These are phyloP conservation scores for Tenebrosternarchus preto DNA, from an alignment of 2,113 vertebrate species.

Conservation along the genomic window DNA sequence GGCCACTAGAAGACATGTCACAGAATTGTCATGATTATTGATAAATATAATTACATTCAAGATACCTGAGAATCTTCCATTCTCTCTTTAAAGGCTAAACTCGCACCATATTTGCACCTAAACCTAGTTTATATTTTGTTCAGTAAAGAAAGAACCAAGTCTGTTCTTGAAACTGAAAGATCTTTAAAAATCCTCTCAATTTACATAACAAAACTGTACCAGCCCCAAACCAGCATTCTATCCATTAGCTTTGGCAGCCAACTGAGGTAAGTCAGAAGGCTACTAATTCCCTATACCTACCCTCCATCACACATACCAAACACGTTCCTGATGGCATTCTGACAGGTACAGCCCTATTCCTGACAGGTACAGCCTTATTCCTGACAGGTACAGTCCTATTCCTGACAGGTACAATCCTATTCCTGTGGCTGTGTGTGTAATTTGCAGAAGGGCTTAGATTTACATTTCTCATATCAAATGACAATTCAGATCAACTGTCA, in stretches of 20 bases:
- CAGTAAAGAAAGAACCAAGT: too few relatives aligned
- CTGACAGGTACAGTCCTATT: background rate
- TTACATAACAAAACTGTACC: background rate
- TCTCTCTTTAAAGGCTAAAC: background rate
- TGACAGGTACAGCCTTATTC: slow-evolving; percentile 16
- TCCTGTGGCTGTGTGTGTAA: slow-evolving; percentile 23
- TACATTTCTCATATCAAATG: slow-evolving; percentile 31
- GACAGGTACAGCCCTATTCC: background rate
- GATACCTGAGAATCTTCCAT: background rate
- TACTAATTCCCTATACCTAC: background rate
- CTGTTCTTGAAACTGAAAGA: background rate
- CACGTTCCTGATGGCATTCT: too few relatives aligned
- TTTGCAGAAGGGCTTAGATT: slow-evolving; percentile 14
- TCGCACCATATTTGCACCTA: too few relatives aligned
- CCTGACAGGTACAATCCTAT: slow-evolving; percentile 17
- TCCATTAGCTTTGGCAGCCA: background rate
- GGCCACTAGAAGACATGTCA: too few relatives aligned
- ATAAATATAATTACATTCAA: slow-evolving; percentile 14
- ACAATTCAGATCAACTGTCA: slow-evolving; percentile 41
- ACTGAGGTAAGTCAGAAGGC: background rate
- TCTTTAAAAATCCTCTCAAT: background rate
- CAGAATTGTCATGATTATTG: too few relatives aligned
- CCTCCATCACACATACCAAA: slow-evolving; percentile 3
- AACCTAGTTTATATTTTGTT: too few relatives aligned
- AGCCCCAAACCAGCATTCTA: background rate